Evolutionary conservation across 2,888 invertebrate genomes (phyloP).

Genomic region (Netelia virgata): DNA sequence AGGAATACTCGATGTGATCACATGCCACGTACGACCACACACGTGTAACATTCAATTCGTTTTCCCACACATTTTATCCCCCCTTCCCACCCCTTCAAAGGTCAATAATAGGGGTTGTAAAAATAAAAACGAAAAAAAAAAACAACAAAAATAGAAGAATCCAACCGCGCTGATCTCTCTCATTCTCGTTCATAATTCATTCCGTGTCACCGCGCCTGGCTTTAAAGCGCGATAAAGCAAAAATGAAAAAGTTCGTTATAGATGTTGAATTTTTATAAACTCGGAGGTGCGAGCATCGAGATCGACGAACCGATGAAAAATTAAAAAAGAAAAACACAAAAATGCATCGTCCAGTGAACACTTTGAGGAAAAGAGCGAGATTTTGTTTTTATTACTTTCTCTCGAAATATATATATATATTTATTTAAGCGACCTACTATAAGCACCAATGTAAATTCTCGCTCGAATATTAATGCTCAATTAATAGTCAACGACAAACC

Average conservation of each 20-base stretch:
- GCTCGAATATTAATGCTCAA: slow-evolving; percentile 56
- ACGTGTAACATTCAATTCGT: slow-evolving; percentile 35
- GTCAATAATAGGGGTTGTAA: slow-evolving; percentile 27
- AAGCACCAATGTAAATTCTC: slow-evolving; percentile 7
- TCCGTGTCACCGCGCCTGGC: neutral
- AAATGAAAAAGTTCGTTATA: neutral
- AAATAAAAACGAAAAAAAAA: slow-evolving; percentile 5
- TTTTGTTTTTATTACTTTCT: neutral
- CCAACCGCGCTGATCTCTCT: neutral
- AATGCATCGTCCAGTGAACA: slow-evolving; percentile 5
- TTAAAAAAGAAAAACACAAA: slow-evolving; percentile 10
- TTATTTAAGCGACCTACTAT: neutral
- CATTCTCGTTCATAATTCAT: slow-evolving; percentile 40
- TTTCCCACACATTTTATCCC: slow-evolving; percentile 9
- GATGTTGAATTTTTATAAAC: slow-evolving; percentile 21
- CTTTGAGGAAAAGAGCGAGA: slow-evolving; percentile 7
- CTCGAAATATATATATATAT: neutral
- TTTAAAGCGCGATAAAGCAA: neutral
- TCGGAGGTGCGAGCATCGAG: neutral
- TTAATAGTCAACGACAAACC: slow-evolving; percentile 51
- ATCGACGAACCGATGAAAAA: neutral
- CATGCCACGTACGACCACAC: slow-evolving; percentile 12
- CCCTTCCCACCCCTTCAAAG: slow-evolving; percentile 6
- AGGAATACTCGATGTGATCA: slow-evolving; percentile 22
- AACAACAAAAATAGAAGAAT: neutral